A percentile compares a stretch with the other conserved stretches of the same genome.
These are phyloP conservation scores for Drosophila robusta DNA, from an alignment of 2,888 invertebrate genomes.

Conservation along the genomic window DNA sequence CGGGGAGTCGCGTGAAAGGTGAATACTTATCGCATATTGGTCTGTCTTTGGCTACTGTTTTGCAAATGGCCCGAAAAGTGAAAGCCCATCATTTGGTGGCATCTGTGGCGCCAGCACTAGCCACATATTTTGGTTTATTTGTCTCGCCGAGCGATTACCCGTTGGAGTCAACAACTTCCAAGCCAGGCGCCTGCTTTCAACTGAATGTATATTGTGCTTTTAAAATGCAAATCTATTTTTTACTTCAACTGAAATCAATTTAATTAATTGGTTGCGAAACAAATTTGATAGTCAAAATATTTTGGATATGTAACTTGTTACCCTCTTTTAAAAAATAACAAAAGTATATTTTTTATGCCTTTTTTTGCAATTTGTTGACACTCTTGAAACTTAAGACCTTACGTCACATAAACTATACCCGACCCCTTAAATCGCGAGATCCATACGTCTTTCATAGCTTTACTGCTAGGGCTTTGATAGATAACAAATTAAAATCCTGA, in stretches of 20 bases:
- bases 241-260: slow-evolving; percentile 2
- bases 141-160: slow-evolving; percentile 41
- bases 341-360: no score
- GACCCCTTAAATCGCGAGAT: no score
- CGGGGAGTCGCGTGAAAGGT: slow-evolving; percentile 65
- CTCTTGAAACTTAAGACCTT: no score
- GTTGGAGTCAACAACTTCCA: slow-evolving; percentile 23
- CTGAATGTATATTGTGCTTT: background rate
- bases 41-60: slow-evolving; percentile 62
- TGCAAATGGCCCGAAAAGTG: slow-evolving; percentile 62
- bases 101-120: slow-evolving; percentile 66
- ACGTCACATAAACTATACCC: no score
- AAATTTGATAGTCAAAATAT: background rate
- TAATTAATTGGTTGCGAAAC: slow-evolving; percentile 7
- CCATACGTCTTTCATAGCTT: no score
- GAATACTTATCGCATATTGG: slow-evolving; percentile 50
- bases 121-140: slow-evolving; percentile 51
- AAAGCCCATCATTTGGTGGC: slow-evolving; percentile 57
- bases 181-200: background rate
- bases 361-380: no score
- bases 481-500: no score
- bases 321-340: background rate
- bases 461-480: no score
- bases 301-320: background rate
- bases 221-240: slow-evolving; percentile 10